Evolutionary conservation across 2,797 vertebrate species (phyloP).

Genomic region (Hemibagrus guttatus): DNA sequence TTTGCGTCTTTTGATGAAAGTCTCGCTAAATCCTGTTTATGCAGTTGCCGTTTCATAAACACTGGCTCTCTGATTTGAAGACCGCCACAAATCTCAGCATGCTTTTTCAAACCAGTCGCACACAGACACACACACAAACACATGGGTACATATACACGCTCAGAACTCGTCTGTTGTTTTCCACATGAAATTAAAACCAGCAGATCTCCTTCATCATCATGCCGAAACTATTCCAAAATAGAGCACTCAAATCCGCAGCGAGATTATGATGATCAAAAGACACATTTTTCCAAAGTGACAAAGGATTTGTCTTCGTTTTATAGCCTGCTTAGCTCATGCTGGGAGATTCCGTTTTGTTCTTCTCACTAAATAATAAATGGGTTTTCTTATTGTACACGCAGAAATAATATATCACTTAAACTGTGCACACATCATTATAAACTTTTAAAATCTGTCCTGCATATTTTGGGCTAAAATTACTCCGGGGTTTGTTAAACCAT

Average conservation of each 20-base stretch:
- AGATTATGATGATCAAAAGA: constrained; percentile 59
- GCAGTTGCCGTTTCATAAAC: constrained; percentile 55
- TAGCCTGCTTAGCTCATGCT: constrained; percentile 48
- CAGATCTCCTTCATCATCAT: constrained; percentile 51
- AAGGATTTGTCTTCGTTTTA: constrained; percentile 55
- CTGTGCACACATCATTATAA: constrained; percentile 9
- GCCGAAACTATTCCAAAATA: constrained; percentile 55
- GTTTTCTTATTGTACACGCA: constrained; percentile 20
- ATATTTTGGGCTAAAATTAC: constrained; percentile 11
- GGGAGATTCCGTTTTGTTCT: constrained; percentile 57
- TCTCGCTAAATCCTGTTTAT: constrained; percentile 58
- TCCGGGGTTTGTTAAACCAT: constrained; percentile 10
- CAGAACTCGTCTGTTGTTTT: constrained; percentile 52
- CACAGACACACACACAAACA: constrained; percentile 41
- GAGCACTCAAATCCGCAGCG: constrained; percentile 52
- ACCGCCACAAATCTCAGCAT: constrained; percentile 44
- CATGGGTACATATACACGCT: constrained; percentile 36
- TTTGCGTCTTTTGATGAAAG: constrained; percentile 53
- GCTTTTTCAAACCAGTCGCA: constrained; percentile 47
- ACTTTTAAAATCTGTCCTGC: constrained; percentile 16
- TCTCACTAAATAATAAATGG: constrained; percentile 22
- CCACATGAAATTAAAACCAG: constrained; percentile 57
- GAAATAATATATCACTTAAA: constrained; percentile 23
- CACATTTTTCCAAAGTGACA: constrained; percentile 54
- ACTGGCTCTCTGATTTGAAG: constrained; percentile 49